phyloP scores from a whole-genome alignment of 2,113 vertebrate species.

The Podarcis muralis region DNA sequence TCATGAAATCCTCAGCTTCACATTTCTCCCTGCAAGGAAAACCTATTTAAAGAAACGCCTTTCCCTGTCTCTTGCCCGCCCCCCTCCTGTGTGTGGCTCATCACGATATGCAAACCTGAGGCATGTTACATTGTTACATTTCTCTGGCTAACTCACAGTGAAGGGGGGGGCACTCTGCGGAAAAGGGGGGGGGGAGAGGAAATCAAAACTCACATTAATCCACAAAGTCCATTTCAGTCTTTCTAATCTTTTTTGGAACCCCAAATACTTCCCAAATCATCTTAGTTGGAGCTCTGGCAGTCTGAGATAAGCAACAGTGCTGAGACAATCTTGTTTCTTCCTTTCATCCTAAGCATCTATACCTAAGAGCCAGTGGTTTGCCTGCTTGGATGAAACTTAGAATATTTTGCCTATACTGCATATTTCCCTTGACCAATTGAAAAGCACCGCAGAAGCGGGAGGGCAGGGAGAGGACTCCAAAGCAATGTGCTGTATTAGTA shows the following conservation, averaged over 20 bases:
- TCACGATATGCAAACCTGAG: constrained; percentile 24
- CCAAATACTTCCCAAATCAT: constrained; percentile 42
- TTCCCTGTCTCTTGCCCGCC: background rate
- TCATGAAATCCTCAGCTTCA: background rate
- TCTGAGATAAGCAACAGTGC: constrained; percentile 48
- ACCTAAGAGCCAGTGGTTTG: constrained; percentile 26
- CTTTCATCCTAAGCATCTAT: constrained; percentile 33
- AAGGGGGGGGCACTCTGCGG: background rate
- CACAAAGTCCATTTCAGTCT: constrained; percentile 29
- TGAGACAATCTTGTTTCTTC: constrained; percentile 48
- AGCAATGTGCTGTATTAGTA: background rate
- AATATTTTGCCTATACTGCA: constrained; percentile 19
- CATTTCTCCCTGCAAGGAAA: constrained; percentile 36
- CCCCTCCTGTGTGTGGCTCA: background rate
- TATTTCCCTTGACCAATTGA: constrained; percentile 35
- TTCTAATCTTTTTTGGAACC: background rate
- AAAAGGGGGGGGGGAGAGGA: background rate
- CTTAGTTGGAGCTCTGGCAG: constrained; percentile 44
- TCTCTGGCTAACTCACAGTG: background rate
- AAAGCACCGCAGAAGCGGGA: constrained; percentile 13
- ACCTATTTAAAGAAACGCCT: constrained; percentile 18
- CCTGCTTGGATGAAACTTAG: constrained; percentile 29
- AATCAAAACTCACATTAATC: constrained; percentile 29
- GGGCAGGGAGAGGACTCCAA: background rate
- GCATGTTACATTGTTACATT: constrained; percentile 10